phyloP scores from a whole-genome alignment of 1,140 invertebrate species.

The Anastatus disparis region DNA sequence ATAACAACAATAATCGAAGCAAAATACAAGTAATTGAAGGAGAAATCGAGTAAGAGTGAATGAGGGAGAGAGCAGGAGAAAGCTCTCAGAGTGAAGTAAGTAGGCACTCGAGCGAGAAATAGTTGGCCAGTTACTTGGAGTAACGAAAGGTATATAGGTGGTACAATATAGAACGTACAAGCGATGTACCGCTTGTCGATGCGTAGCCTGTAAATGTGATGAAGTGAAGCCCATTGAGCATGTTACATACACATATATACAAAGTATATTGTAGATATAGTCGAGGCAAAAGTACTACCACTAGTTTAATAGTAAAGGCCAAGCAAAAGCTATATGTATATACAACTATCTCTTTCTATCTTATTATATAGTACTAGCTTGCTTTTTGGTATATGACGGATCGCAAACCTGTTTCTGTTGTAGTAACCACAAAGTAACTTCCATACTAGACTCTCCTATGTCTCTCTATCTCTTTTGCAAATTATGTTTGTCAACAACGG shows the following conservation, averaged over 20 bases:
- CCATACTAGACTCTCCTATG: background rate
- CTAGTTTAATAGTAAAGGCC: too few relatives aligned
- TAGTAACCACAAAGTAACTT: conserved; percentile 16
- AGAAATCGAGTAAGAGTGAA: background rate
- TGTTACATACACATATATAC: too few relatives aligned
- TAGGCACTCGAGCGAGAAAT: background rate
- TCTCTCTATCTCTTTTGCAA: conserved; percentile 39
- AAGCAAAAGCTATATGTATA: too few relatives aligned
- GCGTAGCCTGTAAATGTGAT: background rate
- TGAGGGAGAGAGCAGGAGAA: background rate
- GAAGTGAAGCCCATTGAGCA: too few relatives aligned
- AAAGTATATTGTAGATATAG: too few relatives aligned
- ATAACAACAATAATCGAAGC: too few relatives aligned
- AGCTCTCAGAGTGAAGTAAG: background rate
- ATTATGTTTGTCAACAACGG: conserved; percentile 65
- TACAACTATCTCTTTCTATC: too few relatives aligned
- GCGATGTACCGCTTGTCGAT: background rate
- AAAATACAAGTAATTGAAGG: too few relatives aligned
- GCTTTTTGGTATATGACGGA: background rate
- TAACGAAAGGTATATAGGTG: background rate
- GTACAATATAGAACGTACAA: background rate
- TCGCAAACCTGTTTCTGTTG: background rate
- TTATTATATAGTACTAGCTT: too few relatives aligned
- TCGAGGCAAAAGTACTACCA: too few relatives aligned
- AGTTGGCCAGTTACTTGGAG: background rate